Evolutionary conservation across 2,797 vertebrate species (phyloP).

Genomic region (Scomberomorus guttatus): DNA sequence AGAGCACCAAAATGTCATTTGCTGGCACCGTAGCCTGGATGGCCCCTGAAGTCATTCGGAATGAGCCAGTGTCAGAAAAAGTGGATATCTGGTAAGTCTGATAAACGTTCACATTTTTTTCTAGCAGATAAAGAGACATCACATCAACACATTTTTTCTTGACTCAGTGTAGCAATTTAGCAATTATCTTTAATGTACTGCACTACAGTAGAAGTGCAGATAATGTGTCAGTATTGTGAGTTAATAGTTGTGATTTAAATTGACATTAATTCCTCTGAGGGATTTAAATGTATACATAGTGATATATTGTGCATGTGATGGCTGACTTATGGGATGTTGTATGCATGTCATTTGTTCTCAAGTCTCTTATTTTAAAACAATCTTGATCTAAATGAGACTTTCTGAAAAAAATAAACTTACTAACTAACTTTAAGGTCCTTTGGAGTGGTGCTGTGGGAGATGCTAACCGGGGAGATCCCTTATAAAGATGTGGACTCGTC

Average conservation of each 20-base stretch:
- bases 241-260: slow-evolving; percentile 13
- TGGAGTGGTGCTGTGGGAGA: slow-evolving; percentile 97
- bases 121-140: background rate
- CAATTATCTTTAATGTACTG: background rate
- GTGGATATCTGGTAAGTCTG: slow-evolving; percentile 94
- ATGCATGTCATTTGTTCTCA: background rate
- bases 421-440: slow-evolving; percentile 90
- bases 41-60: slow-evolving; percentile 97
- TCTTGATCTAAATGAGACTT: slow-evolving; percentile 5
- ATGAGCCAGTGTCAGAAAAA: slow-evolving; percentile 97
- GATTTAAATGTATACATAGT: background rate
- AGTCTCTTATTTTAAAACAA: background rate
- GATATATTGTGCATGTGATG: background rate
- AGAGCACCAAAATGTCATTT: slow-evolving; percentile 99
- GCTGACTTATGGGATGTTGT: background rate
- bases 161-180: background rate
- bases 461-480: slow-evolving; percentile 95
- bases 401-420: slow-evolving; percentile 14
- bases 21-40: slow-evolving; percentile 98
- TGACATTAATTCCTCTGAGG: background rate
- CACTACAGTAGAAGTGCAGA: slow-evolving; percentile 1
- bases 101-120: background rate
- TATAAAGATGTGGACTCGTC: slow-evolving; percentile 99
- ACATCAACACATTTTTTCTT: background rate
- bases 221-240: background rate